phyloP scores from a whole-genome alignment of 2,113 vertebrate genomes.

The Vicugna pacos region DNA sequence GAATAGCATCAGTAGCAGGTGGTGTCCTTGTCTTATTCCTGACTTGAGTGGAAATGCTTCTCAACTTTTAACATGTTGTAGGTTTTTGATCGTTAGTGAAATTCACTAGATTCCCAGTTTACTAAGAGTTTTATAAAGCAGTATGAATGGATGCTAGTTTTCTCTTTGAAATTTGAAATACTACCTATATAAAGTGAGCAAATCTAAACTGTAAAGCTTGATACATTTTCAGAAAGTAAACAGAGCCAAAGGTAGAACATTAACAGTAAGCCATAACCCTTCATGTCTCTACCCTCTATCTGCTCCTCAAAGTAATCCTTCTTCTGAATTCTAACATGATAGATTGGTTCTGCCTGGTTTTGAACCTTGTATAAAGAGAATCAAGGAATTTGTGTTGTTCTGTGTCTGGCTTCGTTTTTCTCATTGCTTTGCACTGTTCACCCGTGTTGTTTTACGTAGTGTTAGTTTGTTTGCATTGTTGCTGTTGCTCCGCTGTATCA shows the following conservation, averaged over 20 bases:
- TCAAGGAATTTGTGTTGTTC: background rate
- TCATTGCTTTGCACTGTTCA: background rate
- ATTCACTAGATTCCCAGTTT: background rate
- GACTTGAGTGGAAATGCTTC: background rate
- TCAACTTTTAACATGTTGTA: background rate
- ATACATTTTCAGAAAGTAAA: background rate
- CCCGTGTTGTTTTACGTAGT: too few species aligned
- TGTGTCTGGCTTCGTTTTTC: background rate
- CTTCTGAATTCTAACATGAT: background rate
- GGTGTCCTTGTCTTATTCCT: background rate
- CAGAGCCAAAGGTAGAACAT: background rate
- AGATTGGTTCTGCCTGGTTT: background rate
- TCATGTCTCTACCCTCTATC: fast-evolving
- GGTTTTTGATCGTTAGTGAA: background rate
- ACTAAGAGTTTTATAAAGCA: background rate
- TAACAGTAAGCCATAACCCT: too few species aligned
- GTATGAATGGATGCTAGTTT: background rate
- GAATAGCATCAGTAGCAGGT: background rate
- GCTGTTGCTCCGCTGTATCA: too few species aligned
- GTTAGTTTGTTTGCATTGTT: background rate
- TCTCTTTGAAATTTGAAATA: background rate
- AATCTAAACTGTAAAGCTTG: background rate
- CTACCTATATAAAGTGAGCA: background rate
- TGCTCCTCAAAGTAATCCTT: background rate
- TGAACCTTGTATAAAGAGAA: background rate